phyloP scores from a whole-genome alignment of 2,888 invertebrate genomes.

The Gibbula magus region DNA sequence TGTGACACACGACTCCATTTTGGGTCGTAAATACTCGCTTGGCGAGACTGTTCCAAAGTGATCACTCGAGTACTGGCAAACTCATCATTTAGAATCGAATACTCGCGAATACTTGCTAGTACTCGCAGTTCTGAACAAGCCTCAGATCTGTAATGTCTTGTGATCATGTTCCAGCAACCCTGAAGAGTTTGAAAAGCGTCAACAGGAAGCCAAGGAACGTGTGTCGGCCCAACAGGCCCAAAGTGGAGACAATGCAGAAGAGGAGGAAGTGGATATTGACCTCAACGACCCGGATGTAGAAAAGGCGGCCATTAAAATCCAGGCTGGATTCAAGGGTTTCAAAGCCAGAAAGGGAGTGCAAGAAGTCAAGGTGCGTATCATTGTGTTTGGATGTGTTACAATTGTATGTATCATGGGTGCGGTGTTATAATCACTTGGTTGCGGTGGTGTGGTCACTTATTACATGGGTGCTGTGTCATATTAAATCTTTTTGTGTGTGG shows the following conservation, averaged over 20 bases:
- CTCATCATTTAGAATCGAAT: too few relatives aligned
- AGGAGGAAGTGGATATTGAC: slow-evolving; percentile 50
- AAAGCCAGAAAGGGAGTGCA: slow-evolving; percentile 62
- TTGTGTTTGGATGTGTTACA: slow-evolving; percentile 29
- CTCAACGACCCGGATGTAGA: slow-evolving; percentile 63
- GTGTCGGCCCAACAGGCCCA: slow-evolving; percentile 38
- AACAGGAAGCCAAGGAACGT: slow-evolving; percentile 27
- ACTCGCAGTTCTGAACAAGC: too few relatives aligned
- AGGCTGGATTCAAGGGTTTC: slow-evolving; percentile 67
- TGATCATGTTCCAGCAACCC: slow-evolving; percentile 33
- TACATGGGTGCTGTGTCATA: too few relatives aligned
- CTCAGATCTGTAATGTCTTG: neutral
- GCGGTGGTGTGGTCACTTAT: too few relatives aligned
- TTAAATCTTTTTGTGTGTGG: too few relatives aligned
- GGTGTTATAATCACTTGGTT: too few relatives aligned
- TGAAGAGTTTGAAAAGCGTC: slow-evolving; percentile 32
- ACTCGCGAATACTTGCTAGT: too few relatives aligned
- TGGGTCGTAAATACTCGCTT: too few relatives aligned
- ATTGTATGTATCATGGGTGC: too few relatives aligned
- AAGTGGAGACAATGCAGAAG: slow-evolving; percentile 17
- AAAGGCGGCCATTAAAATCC: slow-evolving; percentile 66
- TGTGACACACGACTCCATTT: too few relatives aligned
- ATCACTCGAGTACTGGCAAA: too few relatives aligned
- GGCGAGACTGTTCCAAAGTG: too few relatives aligned
- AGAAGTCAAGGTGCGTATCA: slow-evolving; percentile 49